Percentiles rank a stretch among this genome's conserved stretches.
phyloP scores from a whole-genome alignment of 2,797 vertebrate species.

The Artibeus jamaicensis region DNA sequence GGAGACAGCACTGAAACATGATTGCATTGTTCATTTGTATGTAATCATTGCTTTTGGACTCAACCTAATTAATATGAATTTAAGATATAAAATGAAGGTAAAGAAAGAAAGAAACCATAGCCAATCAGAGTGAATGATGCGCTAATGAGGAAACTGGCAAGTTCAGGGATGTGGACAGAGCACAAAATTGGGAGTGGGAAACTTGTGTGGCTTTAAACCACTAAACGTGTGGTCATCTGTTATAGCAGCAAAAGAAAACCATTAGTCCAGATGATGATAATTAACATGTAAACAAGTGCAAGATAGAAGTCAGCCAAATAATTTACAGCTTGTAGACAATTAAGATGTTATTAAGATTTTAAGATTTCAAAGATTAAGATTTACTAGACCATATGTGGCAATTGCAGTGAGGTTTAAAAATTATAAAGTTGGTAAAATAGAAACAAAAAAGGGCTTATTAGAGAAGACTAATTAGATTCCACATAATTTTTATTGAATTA shows the following conservation, averaged over 20 bases:
- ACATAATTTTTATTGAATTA: neutral
- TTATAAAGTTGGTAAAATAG: neutral
- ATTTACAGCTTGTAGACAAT: neutral
- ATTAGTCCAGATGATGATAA: neutral
- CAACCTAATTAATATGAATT: conserved; percentile 26
- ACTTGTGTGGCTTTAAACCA: neutral
- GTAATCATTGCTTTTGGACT: neutral
- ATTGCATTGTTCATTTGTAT: neutral
- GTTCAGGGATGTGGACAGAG: neutral
- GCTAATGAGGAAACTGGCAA: neutral
- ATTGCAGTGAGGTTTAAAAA: neutral
- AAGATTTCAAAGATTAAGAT: neutral
- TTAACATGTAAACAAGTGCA: neutral
- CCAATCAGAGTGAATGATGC: neutral
- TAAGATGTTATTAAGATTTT: too few relatives aligned
- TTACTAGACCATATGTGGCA: neutral
- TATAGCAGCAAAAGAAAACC: neutral
- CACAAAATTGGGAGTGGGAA: neutral
- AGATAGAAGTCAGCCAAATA: neutral
- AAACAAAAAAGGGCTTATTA: neutral
- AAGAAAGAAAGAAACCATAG: neutral
- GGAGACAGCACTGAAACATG: neutral
- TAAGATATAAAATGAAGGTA: neutral
- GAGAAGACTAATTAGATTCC: neutral
- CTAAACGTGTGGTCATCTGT: too few relatives aligned